Evolutionary conservation across 1,140 invertebrate species (phyloP).

Genomic region (Drosophila navojoa): DNA sequence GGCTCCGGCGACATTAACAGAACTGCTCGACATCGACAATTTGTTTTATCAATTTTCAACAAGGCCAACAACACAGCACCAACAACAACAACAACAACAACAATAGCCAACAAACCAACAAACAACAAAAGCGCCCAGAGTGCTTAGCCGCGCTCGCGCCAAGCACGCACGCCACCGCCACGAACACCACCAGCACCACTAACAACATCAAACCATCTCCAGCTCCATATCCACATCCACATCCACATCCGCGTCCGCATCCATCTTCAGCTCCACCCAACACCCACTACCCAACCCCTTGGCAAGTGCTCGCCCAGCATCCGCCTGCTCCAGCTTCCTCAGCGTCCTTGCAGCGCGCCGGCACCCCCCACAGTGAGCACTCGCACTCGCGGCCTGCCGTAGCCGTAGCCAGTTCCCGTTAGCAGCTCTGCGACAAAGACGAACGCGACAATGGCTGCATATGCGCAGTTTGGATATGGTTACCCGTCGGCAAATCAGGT

Average conservation of each 20-base stretch:
- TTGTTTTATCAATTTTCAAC: slow-evolving; percentile 83
- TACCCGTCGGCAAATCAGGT: slow-evolving; percentile 83
- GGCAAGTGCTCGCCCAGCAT: slow-evolving; percentile 48
- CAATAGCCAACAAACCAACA: slow-evolving; percentile 52
- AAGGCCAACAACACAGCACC: slow-evolving; percentile 63
- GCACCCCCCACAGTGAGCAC: slow-evolving; percentile 61
- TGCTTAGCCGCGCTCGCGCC: slow-evolving; percentile 67
- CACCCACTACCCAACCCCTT: slow-evolving; percentile 40
- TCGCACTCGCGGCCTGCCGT: slow-evolving; percentile 48
- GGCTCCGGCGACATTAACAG: slow-evolving; percentile 83
- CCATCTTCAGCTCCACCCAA: slow-evolving; percentile 30
- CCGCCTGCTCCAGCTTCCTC: slow-evolving; percentile 26
- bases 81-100: slow-evolving; percentile 48
- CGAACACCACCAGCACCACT: slow-evolving; percentile 21
- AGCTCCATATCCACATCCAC: slow-evolving; percentile 1
- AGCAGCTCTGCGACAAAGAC: slow-evolving; percentile 34
- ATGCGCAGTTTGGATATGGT: slow-evolving; percentile 83
- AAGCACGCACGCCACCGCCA: slow-evolving; percentile 64
- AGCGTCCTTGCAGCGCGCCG: slow-evolving; percentile 51
- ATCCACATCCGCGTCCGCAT: slow-evolving; percentile 18
- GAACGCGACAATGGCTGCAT: slow-evolving; percentile 78
- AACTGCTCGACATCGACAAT: slow-evolving; percentile 83
- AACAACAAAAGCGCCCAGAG: slow-evolving; percentile 76
- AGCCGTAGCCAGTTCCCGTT: slow-evolving; percentile 18
- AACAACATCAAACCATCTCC: slow-evolving; percentile 21